phyloP scores from a whole-genome alignment of 2,113 vertebrate genomes.

The Heterochromis multidens region DNA sequence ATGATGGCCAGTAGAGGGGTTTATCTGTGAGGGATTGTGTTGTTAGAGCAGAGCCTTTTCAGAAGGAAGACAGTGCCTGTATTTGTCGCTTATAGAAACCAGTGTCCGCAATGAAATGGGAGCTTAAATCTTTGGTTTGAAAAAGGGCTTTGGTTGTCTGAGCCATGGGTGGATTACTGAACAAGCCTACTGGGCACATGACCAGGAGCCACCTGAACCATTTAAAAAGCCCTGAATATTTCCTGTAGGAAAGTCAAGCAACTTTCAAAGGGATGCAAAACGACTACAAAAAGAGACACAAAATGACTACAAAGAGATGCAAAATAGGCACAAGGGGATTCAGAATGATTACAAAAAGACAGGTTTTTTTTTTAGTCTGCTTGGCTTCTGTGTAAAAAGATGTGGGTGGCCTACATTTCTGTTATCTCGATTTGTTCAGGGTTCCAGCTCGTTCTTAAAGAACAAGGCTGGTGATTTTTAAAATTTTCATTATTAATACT shows the following conservation, averaged over 20 bases:
- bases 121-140: slow-evolving; percentile 27
- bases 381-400: neutral
- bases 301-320: neutral
- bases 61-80: neutral
- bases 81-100: slow-evolving; percentile 2
- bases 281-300: neutral
- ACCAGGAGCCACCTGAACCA: neutral
- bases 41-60: slow-evolving; percentile 6
- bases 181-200: neutral
- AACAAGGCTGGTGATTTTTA: neutral
- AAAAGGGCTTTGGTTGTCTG: neutral
- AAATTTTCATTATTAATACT: neutral
- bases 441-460: neutral
- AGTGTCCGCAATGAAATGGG: neutral
- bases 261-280: neutral
- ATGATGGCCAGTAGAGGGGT: slow-evolving; percentile 1
- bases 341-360: neutral
- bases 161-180: neutral
- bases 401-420: neutral
- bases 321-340: neutral
- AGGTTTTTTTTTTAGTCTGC: neutral
- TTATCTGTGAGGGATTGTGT: slow-evolving; percentile 28
- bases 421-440: neutral
- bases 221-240: neutral
- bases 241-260: neutral